Base-by-base conservation (phyloP, 2,888 invertebrate species). In the Meteorus cinctellus region DNA sequence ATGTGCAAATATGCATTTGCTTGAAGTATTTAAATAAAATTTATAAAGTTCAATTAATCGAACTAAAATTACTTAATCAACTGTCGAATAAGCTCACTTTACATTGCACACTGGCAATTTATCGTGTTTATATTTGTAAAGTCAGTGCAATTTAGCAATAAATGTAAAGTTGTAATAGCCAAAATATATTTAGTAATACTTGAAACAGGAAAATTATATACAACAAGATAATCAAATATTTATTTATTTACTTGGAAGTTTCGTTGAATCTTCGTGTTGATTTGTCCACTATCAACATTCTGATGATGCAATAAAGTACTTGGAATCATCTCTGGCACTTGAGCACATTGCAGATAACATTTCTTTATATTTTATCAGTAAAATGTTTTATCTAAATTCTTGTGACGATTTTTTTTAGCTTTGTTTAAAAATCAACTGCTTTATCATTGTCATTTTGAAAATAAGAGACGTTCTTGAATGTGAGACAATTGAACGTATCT, bases 361-460 rank as follows among this genome's bases (percentile, higher is more conserved):
- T 41, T 41, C 12, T 12, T 41, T 12, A 41, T 41, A 41, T 41
- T 41, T 6, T 41, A 41, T 41, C 41, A 12, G 0, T 2, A 41
- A 12, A 41, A 41, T 41, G 1, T 41, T 12, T 41, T 41, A 41
- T 41, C 41, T 41, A 12, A 41, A 41, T 41, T 41, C 12, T 41
- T 41, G 41, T 8, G 41, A 1, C 0, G 41, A 41, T 12, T 41
- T 41, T 41, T 41, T 41, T 41, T 41, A 4, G 24, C 1, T 41
- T 41, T 12, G 8, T 12, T 41, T 10, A 12, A 4, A 10, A 24
- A 31, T 60, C 55, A 27, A 69, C 12, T 65, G 75, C 75, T 82
- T 84, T 84, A 82, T 82, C 84, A 81, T 82, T 82, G 79, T 80
- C 59, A 76, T 76, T 78, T 72, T 74, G 81, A 82, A 79, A 80